Evolutionary conservation across 2,888 invertebrate genomes (phyloP).

Genomic region (Pachliopta kotzebuea): DNA sequence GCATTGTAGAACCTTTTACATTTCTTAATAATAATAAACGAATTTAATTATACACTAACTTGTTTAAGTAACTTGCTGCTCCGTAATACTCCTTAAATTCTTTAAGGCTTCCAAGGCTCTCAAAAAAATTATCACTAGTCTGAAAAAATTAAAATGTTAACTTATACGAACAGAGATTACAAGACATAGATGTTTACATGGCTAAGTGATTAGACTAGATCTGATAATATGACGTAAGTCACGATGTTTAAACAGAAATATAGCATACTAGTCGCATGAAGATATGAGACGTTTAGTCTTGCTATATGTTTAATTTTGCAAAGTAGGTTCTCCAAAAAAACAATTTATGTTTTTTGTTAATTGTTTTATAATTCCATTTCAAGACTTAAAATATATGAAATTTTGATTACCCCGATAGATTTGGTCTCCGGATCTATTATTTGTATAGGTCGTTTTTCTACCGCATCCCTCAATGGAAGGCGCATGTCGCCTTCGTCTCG

Average conservation of each 20-base stretch:
- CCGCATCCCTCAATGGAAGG: slow-evolving; percentile 85
- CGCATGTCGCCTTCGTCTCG: slow-evolving; percentile 70
- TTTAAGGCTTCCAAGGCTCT: slow-evolving; percentile 34
- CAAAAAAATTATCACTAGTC: slow-evolving; percentile 49
- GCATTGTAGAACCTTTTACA: neutral
- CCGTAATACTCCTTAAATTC: slow-evolving; percentile 62
- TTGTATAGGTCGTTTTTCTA: slow-evolving; percentile 81
- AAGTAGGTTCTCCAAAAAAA: too few relatives aligned
- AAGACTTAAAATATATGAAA: neutral
- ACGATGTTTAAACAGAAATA: too few relatives aligned
- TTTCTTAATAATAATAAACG: neutral
- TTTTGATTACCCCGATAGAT: slow-evolving; percentile 48
- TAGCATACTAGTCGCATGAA: too few relatives aligned
- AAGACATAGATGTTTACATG: too few relatives aligned
- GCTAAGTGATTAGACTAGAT: too few relatives aligned
- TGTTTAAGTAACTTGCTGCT: slow-evolving; percentile 68
- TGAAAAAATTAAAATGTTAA: slow-evolving; percentile 31
- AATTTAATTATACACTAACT: slow-evolving; percentile 48
- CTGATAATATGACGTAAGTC: too few relatives aligned
- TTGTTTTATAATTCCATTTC: too few relatives aligned
- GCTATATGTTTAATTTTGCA: too few relatives aligned
- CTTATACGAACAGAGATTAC: neutral
- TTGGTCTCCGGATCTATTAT: slow-evolving; percentile 52
- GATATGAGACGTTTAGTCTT: too few relatives aligned
- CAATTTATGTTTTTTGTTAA: too few relatives aligned